Base-by-base conservation (phyloP, 2,888 invertebrate species). In the Protophormia terraenovae region DNA sequence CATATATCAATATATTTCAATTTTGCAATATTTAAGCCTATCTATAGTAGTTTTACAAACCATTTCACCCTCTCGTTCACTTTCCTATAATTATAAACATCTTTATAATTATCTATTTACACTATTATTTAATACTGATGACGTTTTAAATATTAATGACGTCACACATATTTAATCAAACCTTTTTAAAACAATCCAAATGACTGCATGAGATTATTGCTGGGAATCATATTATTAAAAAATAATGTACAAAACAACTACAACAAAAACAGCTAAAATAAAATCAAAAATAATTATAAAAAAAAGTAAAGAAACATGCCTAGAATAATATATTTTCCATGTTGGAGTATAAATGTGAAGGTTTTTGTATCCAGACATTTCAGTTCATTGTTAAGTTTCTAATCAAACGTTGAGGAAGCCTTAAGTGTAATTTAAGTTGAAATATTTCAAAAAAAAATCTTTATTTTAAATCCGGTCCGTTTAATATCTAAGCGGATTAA, bases 271-370 rank as follows among this genome's bases (percentile, higher is more conserved):
- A 66, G 14, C 7, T 55, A 41, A 60, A 50, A 16, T 32, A 62
- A 79, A 69, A 27, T 22, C 10, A 32, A 72, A 50, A 38, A 29
- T 22, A 62, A 41, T 27, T 22, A 60, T 14, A 50, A 80, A 72
- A 62, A 32, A 80, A 67, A 38, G 19, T 41, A 38, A 77, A 60
- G 55, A 73, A 75, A 75, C 85, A 82, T 85, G 85, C 38, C 85
- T 38, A 79, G 85, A 85, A 85, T 85, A 66, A 45, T 55, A 71
- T 82, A 85, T 82, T 82, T 82, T 78, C 55, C 73, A 47, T 55
- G 60, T 47, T 27, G 75, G 50, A 78, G 82, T 85, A 85, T 85
- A 85, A 85, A 85, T 85, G 85, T 50, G 38, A 79, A 75, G 72
- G 82, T 66, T 78, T 73, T 53, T 78, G 64, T 66, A 41, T 79